These are phyloP conservation scores for Berghia stephanieae DNA, from an alignment of 1,140 invertebrate species.

Conservation along the genomic window DNA sequence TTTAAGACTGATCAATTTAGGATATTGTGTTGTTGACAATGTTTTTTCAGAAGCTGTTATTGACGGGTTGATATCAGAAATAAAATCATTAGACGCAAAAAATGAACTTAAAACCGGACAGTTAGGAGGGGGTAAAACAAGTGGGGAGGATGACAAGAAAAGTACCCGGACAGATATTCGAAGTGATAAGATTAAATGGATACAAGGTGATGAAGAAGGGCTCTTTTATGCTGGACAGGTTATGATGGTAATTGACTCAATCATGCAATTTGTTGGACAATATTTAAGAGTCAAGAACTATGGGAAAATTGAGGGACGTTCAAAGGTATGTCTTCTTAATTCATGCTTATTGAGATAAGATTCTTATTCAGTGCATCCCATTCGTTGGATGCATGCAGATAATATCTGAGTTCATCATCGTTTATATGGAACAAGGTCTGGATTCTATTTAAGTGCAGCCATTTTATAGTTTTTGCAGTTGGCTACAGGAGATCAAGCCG, in stretches of 20 bases:
- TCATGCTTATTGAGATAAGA: background rate
- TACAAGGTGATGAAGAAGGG: constrained; percentile 84
- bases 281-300: constrained; percentile 77
- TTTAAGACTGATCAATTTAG: constrained; percentile 35
- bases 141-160: constrained; percentile 31
- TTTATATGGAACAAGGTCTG: too few relatives aligned
- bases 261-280: constrained; percentile 68
- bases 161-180: constrained; percentile 50
- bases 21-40: constrained; percentile 68
- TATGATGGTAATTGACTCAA: background rate
- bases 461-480: too few relatives aligned
- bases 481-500: too few relatives aligned
- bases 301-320: constrained; percentile 87
- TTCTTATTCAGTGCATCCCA: too few relatives aligned
- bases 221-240: constrained; percentile 70
- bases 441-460: too few relatives aligned
- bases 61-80: constrained; percentile 88
- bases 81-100: constrained; percentile 78
- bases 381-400: too few relatives aligned
- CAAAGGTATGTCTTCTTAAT: constrained; percentile 76
- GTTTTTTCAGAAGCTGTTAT: constrained; percentile 89
- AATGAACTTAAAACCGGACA: constrained; percentile 57
- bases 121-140: constrained; percentile 44
- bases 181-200: constrained; percentile 91
- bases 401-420: too few relatives aligned